Base-by-base conservation (phyloP, 2,113 vertebrate genomes). In the Ceyx cyanopectus region DNA sequence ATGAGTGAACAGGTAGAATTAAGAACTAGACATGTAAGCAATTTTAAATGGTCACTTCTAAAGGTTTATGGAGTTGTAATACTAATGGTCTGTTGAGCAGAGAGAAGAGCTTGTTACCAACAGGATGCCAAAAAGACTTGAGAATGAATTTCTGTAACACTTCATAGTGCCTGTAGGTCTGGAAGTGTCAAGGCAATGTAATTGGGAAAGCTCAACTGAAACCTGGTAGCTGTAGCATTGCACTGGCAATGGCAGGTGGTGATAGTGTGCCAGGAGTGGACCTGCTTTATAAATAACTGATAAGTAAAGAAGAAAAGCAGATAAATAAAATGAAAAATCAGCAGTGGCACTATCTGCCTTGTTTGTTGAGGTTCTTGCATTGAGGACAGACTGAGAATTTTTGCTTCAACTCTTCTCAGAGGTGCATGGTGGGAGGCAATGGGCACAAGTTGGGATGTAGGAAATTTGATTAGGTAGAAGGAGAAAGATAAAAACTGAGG, bases 141-240 rank as follows among this genome's bases (percentile, higher is more conserved):
- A 65, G 58, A 40, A 53, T 87, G 87, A 68, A 40, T 89, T 91
- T 69, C 80, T 89, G 85, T 73, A 94, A 76, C 85, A 92, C 74
- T 66, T 92, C 14, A 2, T 58, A 73, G 54, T 41, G 75, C 84
- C 85, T 1, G 0, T 87, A 67, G 43, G 81, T 62, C 65, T 54
- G n/a, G 3, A 80, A 73, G 56, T 80, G 85, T 82, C 67, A 62
- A 17, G 66, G 67, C 69, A 85, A 7, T 11, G 37, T 81, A 73
- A 92, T 67, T 75, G 68, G 53, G 63, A 43, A 54, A 69, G 45
- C 27, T 46, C 34, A 40, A 9, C 15, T 7, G 14, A 60, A 83
- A 29, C 16, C 29, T 53, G 29, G 23, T 67, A 34, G 63, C 51
- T 85, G 67, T 50, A 57, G 66, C 46, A 6, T 41, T 69, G 8